Evolutionary conservation across 2,797 vertebrate species (phyloP).

Genomic region (Sebastes oblongus): DNA sequence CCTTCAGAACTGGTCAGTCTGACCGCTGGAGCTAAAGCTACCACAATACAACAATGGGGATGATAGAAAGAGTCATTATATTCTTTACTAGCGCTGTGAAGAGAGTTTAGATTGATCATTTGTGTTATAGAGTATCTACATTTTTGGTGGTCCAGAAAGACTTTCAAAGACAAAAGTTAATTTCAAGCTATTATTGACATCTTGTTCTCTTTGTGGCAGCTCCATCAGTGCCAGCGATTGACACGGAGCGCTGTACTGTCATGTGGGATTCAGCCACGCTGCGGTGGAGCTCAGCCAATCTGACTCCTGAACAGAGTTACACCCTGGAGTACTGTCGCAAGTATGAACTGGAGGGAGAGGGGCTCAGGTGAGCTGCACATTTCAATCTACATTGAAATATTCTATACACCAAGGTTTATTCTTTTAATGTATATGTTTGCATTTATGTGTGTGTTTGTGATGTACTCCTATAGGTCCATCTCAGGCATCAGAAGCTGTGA

Average conservation of each 20-base stretch:
- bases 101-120: neutral
- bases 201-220: conserved; percentile 77
- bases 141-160: neutral
- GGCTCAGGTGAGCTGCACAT: conserved; percentile 87
- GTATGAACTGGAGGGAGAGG: conserved; percentile 91
- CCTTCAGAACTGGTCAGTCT: conserved; percentile 92
- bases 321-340: conserved; percentile 94
- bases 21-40: neutral
- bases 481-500: conserved; percentile 88
- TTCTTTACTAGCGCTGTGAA: neutral
- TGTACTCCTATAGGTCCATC: conserved; percentile 86
- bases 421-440: neutral
- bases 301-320: conserved; percentile 81
- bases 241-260: conserved; percentile 86
- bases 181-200: neutral
- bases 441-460: neutral
- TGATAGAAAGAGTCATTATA: neutral
- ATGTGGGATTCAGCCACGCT: conserved; percentile 90
- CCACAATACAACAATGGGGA: neutral
- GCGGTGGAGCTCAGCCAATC: conserved; percentile 82
- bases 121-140: neutral
- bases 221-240: conserved; percentile 88
- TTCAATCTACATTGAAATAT: neutral
- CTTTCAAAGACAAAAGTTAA: neutral
- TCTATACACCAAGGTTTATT: neutral